Conservation (phyloP, 1,140 invertebrate genomes). For the Neomicropteryx cornuta region DNA sequence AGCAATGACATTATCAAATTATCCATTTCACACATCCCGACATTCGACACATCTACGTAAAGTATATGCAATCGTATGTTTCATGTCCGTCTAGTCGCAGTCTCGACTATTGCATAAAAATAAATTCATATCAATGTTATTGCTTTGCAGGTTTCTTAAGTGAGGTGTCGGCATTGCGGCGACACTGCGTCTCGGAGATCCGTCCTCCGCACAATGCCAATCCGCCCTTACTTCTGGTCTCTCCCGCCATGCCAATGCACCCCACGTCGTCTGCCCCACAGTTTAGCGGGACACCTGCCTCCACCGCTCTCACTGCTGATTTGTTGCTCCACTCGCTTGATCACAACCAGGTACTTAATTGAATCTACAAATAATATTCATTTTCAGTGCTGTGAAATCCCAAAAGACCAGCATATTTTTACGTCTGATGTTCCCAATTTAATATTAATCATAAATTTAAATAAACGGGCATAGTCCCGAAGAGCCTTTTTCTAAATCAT, state of each 20-base stretch:
- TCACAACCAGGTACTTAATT: constrained; percentile 66
- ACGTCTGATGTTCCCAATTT: too few relatives aligned
- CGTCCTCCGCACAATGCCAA: constrained; percentile 55
- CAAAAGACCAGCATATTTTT: background rate
- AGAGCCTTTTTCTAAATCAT: too few relatives aligned
- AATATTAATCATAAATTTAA: too few relatives aligned
- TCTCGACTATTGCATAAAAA: background rate
- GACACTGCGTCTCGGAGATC: constrained; percentile 56
- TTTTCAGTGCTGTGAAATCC: constrained; percentile 2
- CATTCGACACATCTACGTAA: too few relatives aligned
- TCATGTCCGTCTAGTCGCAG: too few relatives aligned
- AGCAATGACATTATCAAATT: too few relatives aligned
- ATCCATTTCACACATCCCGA: too few relatives aligned
- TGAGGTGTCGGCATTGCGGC: constrained; percentile 71
- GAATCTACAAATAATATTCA: background rate
- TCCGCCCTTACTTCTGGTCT: constrained; percentile 21
- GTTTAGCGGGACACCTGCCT: constrained; percentile 58
- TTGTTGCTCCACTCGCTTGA: constrained; percentile 75
- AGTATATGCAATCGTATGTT: too few relatives aligned
- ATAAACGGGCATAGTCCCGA: too few relatives aligned
- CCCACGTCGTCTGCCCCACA: constrained; percentile 60
- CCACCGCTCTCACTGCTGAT: constrained; percentile 67
- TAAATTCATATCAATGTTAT: background rate
- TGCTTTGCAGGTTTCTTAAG: constrained; percentile 49
- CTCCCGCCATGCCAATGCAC: constrained; percentile 21